A percentile compares a stretch with the other conserved stretches of the same genome.
Conservation (phyloP, 2,113 vertebrate genomes). For the Petrocephalus zakoni region DNA sequence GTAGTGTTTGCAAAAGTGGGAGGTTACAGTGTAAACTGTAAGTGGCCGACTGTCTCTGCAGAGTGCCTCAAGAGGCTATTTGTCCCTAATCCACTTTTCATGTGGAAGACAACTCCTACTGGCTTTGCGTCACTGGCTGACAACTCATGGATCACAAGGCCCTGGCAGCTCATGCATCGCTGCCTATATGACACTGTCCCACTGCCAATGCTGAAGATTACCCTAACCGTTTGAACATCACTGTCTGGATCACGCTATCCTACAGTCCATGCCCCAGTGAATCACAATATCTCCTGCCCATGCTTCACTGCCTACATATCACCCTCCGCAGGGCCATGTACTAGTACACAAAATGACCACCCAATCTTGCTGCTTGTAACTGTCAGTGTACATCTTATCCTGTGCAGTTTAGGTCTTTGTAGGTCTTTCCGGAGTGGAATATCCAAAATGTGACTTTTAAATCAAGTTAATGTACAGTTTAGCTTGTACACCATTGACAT, state of each 20-base stretch:
- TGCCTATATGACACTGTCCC: background rate
- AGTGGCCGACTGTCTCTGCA: background rate
- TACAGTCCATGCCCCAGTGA: background rate
- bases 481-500: background rate
- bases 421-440: background rate
- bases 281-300: background rate
- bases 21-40: constrained; percentile 12
- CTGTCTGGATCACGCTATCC: background rate
- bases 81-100: background rate
- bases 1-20: constrained; percentile 7
- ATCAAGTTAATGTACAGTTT: background rate
- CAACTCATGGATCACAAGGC: background rate
- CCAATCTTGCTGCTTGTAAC: background rate
- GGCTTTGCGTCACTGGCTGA: constrained; percentile 1
- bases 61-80: background rate
- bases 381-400: background rate
- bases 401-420: background rate
- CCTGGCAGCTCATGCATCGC: constrained; percentile 10
- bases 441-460: background rate
- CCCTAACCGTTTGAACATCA: background rate
- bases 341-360: background rate
- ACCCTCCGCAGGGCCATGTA: background rate
- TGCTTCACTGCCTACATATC: background rate
- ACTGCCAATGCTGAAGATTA: background rate
- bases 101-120: background rate